Base-by-base conservation (phyloP, 2,888 invertebrate species). In the Uropetala carovei region DNA sequence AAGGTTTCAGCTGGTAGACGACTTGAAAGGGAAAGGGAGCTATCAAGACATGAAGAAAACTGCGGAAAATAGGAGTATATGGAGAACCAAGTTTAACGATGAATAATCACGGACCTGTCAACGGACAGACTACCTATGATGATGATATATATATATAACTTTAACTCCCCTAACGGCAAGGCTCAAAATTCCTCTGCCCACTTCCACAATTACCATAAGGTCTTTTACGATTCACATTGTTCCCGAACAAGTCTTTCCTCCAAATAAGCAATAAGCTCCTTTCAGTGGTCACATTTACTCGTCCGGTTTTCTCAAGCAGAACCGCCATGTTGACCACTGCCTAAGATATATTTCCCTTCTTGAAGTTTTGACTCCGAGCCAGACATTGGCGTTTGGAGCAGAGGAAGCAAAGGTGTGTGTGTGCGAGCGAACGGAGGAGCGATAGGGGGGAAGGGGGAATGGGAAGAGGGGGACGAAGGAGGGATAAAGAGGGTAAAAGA, bases 351-450 rank as follows among this genome's bases (percentile, higher is more conserved):
- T 68, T 89, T 64, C 89, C 64, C n/a, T 64, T 30, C 89, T 57
- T 3, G 89, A 89, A 86, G 64, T 89, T 89, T 89, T 89, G 89
- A 89, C 89, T 64, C 64, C 30, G 89, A 89, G 89, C 89, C 89
- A 89, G 89, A 64, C 30, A 89, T 89, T 30, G 89, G 18, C 59
- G 89, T 27, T 83, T 13, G 83, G 56, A 56, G 83, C 82, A 43
- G 16, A 43, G 43, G 30, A 43, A 43, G 82, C 30, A 16, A 5
- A n/a, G 83, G 4, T 10, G 18, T 57, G 43, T 8, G 83, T 4
- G 56, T 8, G 83, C 56, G 18, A 1, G 82, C 43, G 57, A 83
- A 43, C 22, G 83, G 83, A 27, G 43, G 83, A 83, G n/a, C n/a
- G 75, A 10, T 11, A 2, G 83, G 13, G 57, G 5, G 83, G 16